Base-by-base conservation (phyloP, 2,113 vertebrate genomes). In the Oriolus oriolus region DNA sequence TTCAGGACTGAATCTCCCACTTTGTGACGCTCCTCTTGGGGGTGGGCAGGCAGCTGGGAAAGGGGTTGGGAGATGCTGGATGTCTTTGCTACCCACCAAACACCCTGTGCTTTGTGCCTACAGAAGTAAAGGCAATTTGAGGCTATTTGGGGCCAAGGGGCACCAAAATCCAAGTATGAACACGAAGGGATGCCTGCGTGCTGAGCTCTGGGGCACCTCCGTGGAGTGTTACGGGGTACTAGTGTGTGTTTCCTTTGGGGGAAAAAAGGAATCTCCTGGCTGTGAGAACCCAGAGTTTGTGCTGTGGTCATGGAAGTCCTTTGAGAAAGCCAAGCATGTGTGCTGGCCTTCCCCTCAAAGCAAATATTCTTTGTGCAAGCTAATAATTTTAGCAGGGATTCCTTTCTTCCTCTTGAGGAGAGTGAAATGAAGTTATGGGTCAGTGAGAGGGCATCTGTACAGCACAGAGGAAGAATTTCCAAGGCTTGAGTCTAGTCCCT, bases 331-430 rank as follows among this genome's bases (percentile, higher is more conserved):
- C 87, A 87, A 93, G 93, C 94, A 93, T 9, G 76, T 95, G 91
- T 93, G 80, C 73, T 95, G 94, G 93, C 83, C 84, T 77, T 91
- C 71, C 75, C 69, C 84, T 96, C 89, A 84, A 96, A 95, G 83
- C 66, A 92, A 92, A 91, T 95, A 81, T 26, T 92, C 91, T 41
- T 84, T 87, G 76, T 75, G 80, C 79, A 81, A 91, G 73, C 80
- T 81, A 90, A 64, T 92, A 95, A 95, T 93, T 97, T 95, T 94
- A 95, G 80, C 94, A 90, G 49, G 83, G 86, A 96, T 96, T 96
- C 84, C 81, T 90, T 95, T 92, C 89, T 92, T 96, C 86, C 96
- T 95, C 92, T 73, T 83, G 93, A 97, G 95, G 73, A 92, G 91
- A 92, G 83, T 95, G 90, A 90, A 95, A 92, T 88, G 83, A 89